phyloP scores from a whole-genome alignment of 2,113 vertebrate species.

The Hassar affinis region DNA sequence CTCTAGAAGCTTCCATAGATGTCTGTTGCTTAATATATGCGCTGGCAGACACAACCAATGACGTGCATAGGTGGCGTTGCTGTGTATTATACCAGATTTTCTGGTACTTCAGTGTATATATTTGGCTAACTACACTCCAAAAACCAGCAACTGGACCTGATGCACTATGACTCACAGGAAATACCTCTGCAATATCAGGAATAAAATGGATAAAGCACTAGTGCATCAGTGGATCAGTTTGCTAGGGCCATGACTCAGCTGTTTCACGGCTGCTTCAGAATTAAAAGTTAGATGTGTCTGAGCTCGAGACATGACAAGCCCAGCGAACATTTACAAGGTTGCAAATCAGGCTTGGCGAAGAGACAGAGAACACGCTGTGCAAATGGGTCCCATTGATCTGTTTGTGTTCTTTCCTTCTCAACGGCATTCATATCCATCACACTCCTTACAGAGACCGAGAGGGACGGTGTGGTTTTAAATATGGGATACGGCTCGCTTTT shows the following conservation, averaged over 20 bases:
- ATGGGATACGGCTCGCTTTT: conserved; percentile 25
- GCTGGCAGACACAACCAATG: too few relatives aligned
- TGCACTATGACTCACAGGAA: too few relatives aligned
- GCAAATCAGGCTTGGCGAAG: conserved; percentile 48
- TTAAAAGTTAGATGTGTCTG: conserved; percentile 1
- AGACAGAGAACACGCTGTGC: conserved; percentile 12
- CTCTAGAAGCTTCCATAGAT: too few relatives aligned
- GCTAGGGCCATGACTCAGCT: conserved; percentile 7
- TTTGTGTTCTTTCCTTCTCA: conserved; percentile 32
- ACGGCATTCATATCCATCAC: neutral
- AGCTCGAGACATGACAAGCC: neutral
- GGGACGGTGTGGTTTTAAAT: conserved; percentile 18
- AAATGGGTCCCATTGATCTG: conserved; percentile 31
- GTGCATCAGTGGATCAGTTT: neutral
- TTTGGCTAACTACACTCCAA: too few relatives aligned
- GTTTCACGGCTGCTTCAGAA: neutral
- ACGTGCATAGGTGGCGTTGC: too few relatives aligned
- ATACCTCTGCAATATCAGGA: too few relatives aligned
- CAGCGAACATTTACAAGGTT: neutral
- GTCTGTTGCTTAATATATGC: too few relatives aligned
- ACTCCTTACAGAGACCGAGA: conserved; percentile 29
- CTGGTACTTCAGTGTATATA: too few relatives aligned
- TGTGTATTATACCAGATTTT: too few relatives aligned
- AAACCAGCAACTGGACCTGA: too few relatives aligned
- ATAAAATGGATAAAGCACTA: neutral